These are phyloP conservation scores for Labrus mixtus DNA, from an alignment of 2,113 vertebrate genomes.

Conservation along the genomic window DNA sequence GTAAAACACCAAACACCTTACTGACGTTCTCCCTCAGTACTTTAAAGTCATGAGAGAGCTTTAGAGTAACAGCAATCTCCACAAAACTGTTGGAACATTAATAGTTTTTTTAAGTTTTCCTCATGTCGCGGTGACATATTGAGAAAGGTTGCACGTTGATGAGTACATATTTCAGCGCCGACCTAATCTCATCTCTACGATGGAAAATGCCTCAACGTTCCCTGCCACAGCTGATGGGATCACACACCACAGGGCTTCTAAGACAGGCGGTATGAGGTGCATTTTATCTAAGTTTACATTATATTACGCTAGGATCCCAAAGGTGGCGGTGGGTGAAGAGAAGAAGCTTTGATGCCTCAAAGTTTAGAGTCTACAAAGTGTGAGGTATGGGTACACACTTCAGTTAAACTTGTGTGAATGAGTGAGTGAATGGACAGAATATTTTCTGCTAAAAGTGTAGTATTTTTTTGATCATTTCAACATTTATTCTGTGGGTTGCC, in stretches of 20 bases:
- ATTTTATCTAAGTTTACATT: conserved; percentile 57
- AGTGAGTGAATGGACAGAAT: not conserved
- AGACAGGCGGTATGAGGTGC: conserved; percentile 44
- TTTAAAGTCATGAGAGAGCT: conserved; percentile 18
- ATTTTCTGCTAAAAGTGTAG: not conserved
- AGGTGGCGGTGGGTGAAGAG: conserved; percentile 4
- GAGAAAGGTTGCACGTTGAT: conserved; percentile 27
- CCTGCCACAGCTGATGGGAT: conserved; percentile 50
- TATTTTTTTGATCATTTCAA: not conserved
- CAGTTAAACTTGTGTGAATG: not conserved
- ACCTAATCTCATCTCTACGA: conserved; percentile 52
- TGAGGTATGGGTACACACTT: not conserved
- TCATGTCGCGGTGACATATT: conserved; percentile 42
- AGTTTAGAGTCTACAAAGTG: conserved; percentile 19
- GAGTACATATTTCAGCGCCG: conserved; percentile 48
- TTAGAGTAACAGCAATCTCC: not conserved
- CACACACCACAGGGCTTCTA: conserved; percentile 41
- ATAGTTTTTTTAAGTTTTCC: conserved; percentile 29
- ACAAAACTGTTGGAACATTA: conserved; percentile 29
- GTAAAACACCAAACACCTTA: not conserved
- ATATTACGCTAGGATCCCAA: conserved; percentile 49
- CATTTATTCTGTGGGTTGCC: not conserved
- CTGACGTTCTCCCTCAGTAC: not conserved
- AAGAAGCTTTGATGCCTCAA: not conserved
- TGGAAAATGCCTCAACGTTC: conserved; percentile 45